Conservation (phyloP, 2,888 invertebrate species). For the Machimus atricapillus region DNA sequence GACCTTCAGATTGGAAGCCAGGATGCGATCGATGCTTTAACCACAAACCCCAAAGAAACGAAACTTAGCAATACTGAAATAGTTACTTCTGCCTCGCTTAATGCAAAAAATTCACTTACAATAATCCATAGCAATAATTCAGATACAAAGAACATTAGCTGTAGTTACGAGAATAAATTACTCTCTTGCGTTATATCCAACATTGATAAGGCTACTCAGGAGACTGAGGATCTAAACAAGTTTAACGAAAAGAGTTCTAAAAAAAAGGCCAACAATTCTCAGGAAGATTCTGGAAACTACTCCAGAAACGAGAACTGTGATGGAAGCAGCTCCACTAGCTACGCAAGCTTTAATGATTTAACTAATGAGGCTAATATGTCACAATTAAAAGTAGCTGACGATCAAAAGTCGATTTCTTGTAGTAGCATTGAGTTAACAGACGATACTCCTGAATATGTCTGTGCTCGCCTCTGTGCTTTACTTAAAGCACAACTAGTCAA, state of each 20-base stretch:
- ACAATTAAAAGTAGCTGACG: constrained; percentile 49
- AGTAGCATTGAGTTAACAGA: constrained; percentile 55
- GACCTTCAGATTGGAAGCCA: constrained; percentile 34
- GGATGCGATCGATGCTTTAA: background rate
- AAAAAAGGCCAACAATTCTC: constrained; percentile 12
- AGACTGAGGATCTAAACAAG: constrained; percentile 53
- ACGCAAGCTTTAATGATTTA: constrained; percentile 55
- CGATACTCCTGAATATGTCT: constrained; percentile 64
- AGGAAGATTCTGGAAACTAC: constrained; percentile 60
- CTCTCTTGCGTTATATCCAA: constrained; percentile 54
- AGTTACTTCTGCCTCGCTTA: constrained; percentile 18
- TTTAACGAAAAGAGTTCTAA: constrained; percentile 26
- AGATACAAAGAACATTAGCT: constrained; percentile 23
- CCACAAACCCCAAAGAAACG: constrained; percentile 22
- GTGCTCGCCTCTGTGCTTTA: constrained; percentile 78
- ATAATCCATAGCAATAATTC: constrained; percentile 23
- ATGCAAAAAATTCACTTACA: background rate
- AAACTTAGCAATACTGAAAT: constrained; percentile 14
- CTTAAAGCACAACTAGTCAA: constrained; percentile 80
- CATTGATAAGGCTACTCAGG: constrained; percentile 53
- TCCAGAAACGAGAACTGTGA: constrained; percentile 55
- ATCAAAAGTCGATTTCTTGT: constrained; percentile 53
- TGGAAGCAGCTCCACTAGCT: constrained; percentile 53
- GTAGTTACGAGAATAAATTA: constrained; percentile 51
- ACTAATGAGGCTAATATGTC: constrained; percentile 52